Evolutionary conservation across 1,140 invertebrate species (phyloP).

Genomic region (Diprion similis): DNA sequence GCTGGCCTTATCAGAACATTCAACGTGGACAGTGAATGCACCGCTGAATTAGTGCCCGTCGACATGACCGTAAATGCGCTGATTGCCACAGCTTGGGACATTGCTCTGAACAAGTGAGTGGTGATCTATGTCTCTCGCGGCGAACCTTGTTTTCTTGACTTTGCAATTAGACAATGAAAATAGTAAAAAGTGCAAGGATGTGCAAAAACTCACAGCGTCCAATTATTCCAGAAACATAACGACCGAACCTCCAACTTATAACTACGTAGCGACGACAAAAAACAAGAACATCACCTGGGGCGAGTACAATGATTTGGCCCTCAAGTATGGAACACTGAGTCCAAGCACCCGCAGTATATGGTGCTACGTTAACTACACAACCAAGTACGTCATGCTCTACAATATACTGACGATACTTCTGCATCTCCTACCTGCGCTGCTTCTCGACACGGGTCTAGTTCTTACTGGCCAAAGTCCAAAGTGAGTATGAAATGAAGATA

Average conservation of each 20-base stretch:
- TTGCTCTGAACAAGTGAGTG: slow-evolving; percentile 58
- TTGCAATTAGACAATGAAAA: background rate
- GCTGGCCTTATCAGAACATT: slow-evolving; percentile 71
- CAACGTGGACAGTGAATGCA: slow-evolving; percentile 59
- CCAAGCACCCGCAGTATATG: slow-evolving; percentile 60
- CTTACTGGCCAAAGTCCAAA: slow-evolving; percentile 64
- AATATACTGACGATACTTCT: slow-evolving; percentile 61
- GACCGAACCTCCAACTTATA: slow-evolving; percentile 60
- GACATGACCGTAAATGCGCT: slow-evolving; percentile 75
- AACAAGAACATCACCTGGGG: slow-evolving; percentile 58
- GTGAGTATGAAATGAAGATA: slow-evolving; percentile 46
- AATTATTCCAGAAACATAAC: slow-evolving; percentile 38
- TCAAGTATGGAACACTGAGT: slow-evolving; percentile 52
- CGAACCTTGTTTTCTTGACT: background rate
- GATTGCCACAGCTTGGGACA: slow-evolving; percentile 71
- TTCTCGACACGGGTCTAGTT: slow-evolving; percentile 64
- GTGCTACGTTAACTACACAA: slow-evolving; percentile 62
- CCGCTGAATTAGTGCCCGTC: slow-evolving; percentile 77
- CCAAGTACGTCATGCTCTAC: slow-evolving; percentile 54
- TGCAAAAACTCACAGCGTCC: too few relatives aligned
- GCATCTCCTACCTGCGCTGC: slow-evolving; percentile 67
- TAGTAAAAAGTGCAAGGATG: background rate
- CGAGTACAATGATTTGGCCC: slow-evolving; percentile 56
- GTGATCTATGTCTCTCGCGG: background rate
- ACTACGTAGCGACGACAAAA: slow-evolving; percentile 56